Evolutionary conservation across 1,140 invertebrate genomes (phyloP), one percentile per base, ranked within the genome.

Genomic region (Microplitis demolitor): DNA sequence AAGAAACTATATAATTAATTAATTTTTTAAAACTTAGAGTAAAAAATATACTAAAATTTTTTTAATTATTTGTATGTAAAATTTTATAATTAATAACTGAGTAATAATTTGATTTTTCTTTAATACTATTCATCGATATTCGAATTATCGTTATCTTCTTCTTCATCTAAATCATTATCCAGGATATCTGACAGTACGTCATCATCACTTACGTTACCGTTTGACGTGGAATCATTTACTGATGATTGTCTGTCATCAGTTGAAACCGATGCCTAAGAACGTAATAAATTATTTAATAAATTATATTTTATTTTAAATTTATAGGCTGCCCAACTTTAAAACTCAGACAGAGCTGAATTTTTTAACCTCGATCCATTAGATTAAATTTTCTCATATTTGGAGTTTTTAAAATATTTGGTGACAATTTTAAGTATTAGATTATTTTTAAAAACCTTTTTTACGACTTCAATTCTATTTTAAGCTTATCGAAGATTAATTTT

Each of bases 1-100:
- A 80, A 45, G 90, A 91, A 82, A 67, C 14, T 70, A 13, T 51
- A 5, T 60, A 9, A 50, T 8, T 13, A 4, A 31, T 66, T 33
- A 64, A 66, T 56, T 24, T 56, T 24, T 0, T 13, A 24, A 56
- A 56, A 13, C 6, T 56, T 56, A 14, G n/a, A 56, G 6, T 9
- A 56, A 56, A 16, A 14, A 56, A 24, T 24, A 24, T 24, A 24
- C 2, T 24, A 24, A 2, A 24, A 24, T 24, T 24, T 56, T 56
- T 56, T 24, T 24, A 56, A 6, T 24, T 56, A 56, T n/a, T 56
- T 16, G 11, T 45, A 45, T 45, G 5, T 9, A 45, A 45, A 45
- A 45, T 11, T 9, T 45, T 45, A 45, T 45, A 1, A 64, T 13
- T 35, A 50, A 39, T 45, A 39, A 53, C 16, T 34, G 35, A 9